Percentiles rank a stretch among this genome's conserved stretches.
Evolutionary conservation across 1,140 invertebrate genomes (phyloP).

Genomic region (Euwallacea fornicatus): DNA sequence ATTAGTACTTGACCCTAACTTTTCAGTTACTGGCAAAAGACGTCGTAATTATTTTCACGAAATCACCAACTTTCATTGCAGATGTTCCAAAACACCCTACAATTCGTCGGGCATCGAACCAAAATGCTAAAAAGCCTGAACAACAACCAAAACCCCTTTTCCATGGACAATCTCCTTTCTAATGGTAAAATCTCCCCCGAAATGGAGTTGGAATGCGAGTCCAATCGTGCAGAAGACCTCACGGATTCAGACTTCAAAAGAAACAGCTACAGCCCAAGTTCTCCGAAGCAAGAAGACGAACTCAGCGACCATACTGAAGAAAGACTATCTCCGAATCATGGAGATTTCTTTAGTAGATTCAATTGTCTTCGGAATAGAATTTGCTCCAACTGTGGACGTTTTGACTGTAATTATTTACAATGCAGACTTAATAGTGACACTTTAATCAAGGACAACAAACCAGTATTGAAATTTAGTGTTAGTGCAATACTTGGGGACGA

Average conservation of each 20-base stretch:
- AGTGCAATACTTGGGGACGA: constrained; percentile 79
- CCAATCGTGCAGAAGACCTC: constrained; percentile 31
- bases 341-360: constrained; percentile 48
- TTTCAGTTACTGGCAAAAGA: no score
- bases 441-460: constrained; percentile 60
- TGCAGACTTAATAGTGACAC: constrained; percentile 48
- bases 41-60: background rate
- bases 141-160: constrained; percentile 51
- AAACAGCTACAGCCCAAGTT: constrained; percentile 22
- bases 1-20: no score
- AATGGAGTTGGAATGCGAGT: constrained; percentile 41
- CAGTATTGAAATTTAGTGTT: constrained; percentile 89
- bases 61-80: background rate
- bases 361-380: constrained; percentile 49
- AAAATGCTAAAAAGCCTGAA: constrained; percentile 51
- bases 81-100: constrained; percentile 49
- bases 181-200: constrained; percentile 49
- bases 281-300: constrained; percentile 34
- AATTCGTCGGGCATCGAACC: constrained; percentile 44
- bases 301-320: constrained; percentile 42
- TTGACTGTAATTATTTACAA: constrained; percentile 52
- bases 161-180: constrained; percentile 51
- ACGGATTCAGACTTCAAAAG: constrained; percentile 25
- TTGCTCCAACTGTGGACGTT: constrained; percentile 52
- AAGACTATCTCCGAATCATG: constrained; percentile 40